These are phyloP conservation scores for Pseudeuparius sepicola DNA, from an alignment of 2,888 invertebrate genomes.

Conservation along the genomic window DNA sequence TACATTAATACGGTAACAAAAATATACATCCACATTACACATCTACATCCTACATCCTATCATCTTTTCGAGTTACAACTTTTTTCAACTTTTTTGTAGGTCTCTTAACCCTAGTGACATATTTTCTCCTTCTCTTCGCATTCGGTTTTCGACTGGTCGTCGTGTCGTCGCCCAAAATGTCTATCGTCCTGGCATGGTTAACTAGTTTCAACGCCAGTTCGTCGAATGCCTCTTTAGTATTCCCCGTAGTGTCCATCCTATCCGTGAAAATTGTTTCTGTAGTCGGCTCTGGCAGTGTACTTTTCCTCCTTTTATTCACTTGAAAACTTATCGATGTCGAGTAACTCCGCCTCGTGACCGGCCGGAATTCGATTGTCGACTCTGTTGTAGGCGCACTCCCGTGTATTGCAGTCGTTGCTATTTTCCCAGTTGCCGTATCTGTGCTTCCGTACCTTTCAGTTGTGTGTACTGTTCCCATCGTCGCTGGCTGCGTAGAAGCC, in stretches of 20 bases:
- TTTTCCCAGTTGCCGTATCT: neutral
- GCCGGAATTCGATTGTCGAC: too few species aligned
- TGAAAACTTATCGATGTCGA: slow-evolving; percentile 45
- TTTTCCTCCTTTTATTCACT: slow-evolving; percentile 37
- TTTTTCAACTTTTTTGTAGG: slow-evolving; percentile 12
- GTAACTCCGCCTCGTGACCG: slow-evolving; percentile 41
- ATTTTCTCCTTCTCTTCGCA: slow-evolving; percentile 26
- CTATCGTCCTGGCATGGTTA: slow-evolving; percentile 37
- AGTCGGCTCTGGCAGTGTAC: slow-evolving; percentile 5
- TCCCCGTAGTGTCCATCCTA: too few species aligned
- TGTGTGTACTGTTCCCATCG: slow-evolving; percentile 13
- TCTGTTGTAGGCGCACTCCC: too few species aligned
- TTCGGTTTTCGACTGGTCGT: slow-evolving; percentile 22
- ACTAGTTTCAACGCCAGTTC: slow-evolving; percentile 36
- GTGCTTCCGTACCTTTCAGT: slow-evolving; percentile 2
- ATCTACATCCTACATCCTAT: too few species aligned
- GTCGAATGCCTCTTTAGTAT: slow-evolving; percentile 28
- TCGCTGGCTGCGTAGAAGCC: slow-evolving; percentile 23
- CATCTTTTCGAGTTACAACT: too few species aligned
- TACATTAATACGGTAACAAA: too few species aligned
- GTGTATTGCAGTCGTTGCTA: neutral
- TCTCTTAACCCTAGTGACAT: slow-evolving; percentile 20
- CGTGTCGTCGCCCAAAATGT: slow-evolving; percentile 27
- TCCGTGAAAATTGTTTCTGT: too few species aligned
- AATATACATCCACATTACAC: too few species aligned